phyloP scores from a whole-genome alignment of 2,797 vertebrate species.

The Clarias pachynema region DNA sequence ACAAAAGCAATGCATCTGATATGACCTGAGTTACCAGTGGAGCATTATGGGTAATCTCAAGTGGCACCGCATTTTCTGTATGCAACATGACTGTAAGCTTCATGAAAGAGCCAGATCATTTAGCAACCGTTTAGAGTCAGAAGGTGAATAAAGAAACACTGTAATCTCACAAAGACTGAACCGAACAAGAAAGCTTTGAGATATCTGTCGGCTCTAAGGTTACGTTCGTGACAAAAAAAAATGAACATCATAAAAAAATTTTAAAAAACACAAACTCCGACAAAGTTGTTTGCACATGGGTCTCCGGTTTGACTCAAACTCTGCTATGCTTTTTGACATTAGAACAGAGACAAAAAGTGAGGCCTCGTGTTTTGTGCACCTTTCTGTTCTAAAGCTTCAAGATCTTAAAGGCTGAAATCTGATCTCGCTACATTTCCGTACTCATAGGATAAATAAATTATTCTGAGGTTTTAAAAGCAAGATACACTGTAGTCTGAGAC shows the following conservation, averaged over 20 bases:
- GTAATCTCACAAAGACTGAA: not conserved
- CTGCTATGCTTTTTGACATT: not conserved
- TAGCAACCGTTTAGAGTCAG: not conserved
- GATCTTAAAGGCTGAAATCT: not conserved
- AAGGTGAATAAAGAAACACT: conserved; percentile 1
- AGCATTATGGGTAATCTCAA: conserved; percentile 2
- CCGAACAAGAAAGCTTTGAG: not conserved
- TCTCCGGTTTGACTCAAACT: not conserved
- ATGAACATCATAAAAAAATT: no score
- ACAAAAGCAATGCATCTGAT: not conserved
- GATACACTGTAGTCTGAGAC: not conserved
- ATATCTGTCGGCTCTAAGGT: not conserved
- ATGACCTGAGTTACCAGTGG: not conserved
- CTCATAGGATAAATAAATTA: not conserved
- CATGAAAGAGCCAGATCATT: not conserved
- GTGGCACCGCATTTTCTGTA: no score
- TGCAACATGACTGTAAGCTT: not conserved
- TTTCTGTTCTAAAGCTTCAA: not conserved
- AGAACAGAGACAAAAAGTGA: not conserved
- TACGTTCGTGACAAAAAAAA: not conserved
- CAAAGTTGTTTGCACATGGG: not conserved
- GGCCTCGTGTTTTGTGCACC: not conserved
- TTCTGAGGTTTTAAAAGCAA: not conserved
- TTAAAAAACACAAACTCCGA: not conserved
- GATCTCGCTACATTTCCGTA: not conserved